Conservation (phyloP, 2,797 vertebrate species). For the Forpus xanthops region DNA sequence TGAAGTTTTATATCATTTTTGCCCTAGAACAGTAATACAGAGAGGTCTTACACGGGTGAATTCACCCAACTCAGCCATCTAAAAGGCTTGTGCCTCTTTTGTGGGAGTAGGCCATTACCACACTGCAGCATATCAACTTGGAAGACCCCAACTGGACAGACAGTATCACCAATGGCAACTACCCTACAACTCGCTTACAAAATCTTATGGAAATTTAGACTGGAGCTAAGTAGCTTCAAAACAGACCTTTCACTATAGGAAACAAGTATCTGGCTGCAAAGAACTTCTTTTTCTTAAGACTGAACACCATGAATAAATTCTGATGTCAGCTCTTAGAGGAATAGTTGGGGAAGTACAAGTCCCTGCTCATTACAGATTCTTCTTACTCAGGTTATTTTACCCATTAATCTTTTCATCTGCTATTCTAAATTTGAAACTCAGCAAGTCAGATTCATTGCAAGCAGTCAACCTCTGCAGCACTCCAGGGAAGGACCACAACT, state of each 20-base stretch:
- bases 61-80: not conserved
- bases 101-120: not conserved
- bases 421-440: not conserved
- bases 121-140: not conserved
- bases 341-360: not conserved
- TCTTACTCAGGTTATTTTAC: not conserved
- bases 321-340: not conserved
- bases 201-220: not conserved
- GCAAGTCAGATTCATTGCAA: not conserved
- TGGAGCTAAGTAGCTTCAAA: not conserved
- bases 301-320: not conserved
- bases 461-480: not conserved
- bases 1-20: not conserved
- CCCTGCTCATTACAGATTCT: not conserved
- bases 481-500: not conserved
- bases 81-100: not conserved
- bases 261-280: not conserved
- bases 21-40: not conserved
- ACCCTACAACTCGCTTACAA: not conserved
- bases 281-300: not conserved
- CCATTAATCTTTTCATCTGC: not conserved
- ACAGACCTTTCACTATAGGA: not conserved
- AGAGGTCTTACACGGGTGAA: not conserved
- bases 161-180: not conserved
- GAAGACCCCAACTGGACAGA: not conserved